Base-by-base conservation (phyloP, 1,140 invertebrate species). In the Bombus consobrinus region DNA sequence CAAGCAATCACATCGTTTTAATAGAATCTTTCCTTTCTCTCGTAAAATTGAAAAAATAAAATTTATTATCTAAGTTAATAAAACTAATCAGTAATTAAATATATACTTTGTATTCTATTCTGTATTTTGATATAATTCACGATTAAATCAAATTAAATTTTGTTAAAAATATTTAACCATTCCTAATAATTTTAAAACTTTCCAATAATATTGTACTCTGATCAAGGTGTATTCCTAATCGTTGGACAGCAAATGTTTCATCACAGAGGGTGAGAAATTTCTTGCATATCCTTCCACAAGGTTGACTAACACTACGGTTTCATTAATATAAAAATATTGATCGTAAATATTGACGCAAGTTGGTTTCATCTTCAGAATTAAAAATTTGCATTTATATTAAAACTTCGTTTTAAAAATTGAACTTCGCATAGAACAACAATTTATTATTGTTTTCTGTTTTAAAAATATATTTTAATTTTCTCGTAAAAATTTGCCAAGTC, bases 311-410 rank as follows among this genome's bases (percentile, higher is more conserved):
- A 8, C 2, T 2, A 12, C 53, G 12, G 13, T 15, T 39, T 76
- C 74, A n/a, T 59, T 62, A 62, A 41, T n/a, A 78, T 43, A 39
- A 78, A 78, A 78, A 25, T 15, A 25, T 18, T 12, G 28, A 25
- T 77, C 37, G 10, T 25, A 69, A 69, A 39, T 69, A 39, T 69
- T 69, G 22, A 12, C 22, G 18, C 12, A n/a, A 72, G 3, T 15
- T 3, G 10, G 4, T n/a, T n/a, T 12, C 6, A 41, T 25, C 22
- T 53, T 53, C 18, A 2, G 5, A 3, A 1, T n/a, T 0, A 4
- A 72, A 41, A 72, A 72, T 41, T 72, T 72, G 39, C 69, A 34
- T 74, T 74, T 37, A 75, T 53, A 75, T 75, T 28, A 1, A 57
- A 3, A 9, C 22, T 28, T 3, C 0, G 8, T 9, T 75, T n/a